Conservation (phyloP, 2,113 vertebrate species). For the Telmatochromis sp. region DNA sequence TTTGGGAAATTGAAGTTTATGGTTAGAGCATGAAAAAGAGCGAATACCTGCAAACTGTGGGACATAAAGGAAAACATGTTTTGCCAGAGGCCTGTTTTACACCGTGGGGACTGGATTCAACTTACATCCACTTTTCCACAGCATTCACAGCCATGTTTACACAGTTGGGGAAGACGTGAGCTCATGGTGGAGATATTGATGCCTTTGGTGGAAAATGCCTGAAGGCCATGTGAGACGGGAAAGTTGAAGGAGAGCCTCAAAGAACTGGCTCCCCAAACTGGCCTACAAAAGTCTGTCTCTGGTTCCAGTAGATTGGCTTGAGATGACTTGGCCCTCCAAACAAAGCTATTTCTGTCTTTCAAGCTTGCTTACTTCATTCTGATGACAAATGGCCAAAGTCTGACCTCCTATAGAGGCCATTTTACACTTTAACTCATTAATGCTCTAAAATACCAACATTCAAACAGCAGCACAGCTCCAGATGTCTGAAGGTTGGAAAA, state of each 20-base stretch:
- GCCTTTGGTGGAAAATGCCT: conserved; percentile 15
- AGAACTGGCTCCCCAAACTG: conserved; percentile 20
- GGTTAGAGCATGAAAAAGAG: neutral
- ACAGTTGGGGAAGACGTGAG: neutral
- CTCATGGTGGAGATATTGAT: conserved; percentile 20
- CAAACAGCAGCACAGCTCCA: conserved; percentile 17
- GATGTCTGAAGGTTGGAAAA: conserved; percentile 8
- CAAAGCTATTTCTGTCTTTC: conserved; percentile 34
- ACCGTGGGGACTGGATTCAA: neutral
- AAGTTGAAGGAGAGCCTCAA: conserved; percentile 26
- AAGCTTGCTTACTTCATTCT: conserved; percentile 11
- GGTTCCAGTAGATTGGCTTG: conserved; percentile 28
- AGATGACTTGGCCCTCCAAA: conserved; percentile 30
- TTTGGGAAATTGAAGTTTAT: neutral
- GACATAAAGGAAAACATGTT: neutral
- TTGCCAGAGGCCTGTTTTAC: neutral
- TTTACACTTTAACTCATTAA: conserved; percentile 37
- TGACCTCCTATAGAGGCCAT: conserved; percentile 43
- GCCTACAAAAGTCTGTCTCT: neutral
- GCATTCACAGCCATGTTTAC: neutral
- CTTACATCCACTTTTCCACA: conserved; percentile 4
- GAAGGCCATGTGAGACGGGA: conserved; percentile 2
- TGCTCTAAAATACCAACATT: conserved; percentile 29
- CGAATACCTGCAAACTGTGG: neutral
- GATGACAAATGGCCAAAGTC: conserved; percentile 34